Base-by-base conservation (phyloP, 2,888 invertebrate species). In the Plusia festucae region DNA sequence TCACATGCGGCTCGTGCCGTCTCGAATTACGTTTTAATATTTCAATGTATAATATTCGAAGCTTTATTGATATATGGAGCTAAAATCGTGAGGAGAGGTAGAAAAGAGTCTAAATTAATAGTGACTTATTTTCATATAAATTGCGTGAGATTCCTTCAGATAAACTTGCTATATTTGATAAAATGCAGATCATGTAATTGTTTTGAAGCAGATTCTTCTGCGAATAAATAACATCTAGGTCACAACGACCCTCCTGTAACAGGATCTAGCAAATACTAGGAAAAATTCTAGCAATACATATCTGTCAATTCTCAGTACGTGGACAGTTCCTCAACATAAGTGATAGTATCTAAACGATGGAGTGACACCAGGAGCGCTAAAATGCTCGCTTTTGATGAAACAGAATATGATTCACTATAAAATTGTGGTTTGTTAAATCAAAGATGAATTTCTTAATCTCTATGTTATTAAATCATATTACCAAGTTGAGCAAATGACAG, bases 281-380 rank as follows among this genome's bases (percentile, higher is more conserved):
- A 72, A 79, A 68, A 65, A 64, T 58, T 49, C 60, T 65, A 51
- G 74, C 58, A 78, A 76, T 70, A 80, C 75, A 77, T 82, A 77
- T 78, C 75, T 79, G 85, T 82, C 86, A 78, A 78, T 88, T 88
- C 85, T 68, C n/a, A 69, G 85, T 84, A 88, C 52, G 57, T 58
- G 65, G 77, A 73, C 71, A 77, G 83, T 89, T 81, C 79, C 79
- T 85, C 62, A 70, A 77, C 72, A 61, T 68, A 49, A 69, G 62
- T 70, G 86, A 89, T 88, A 77, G 34, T 71, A 89, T 87, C 83
- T 81, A 49, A 67, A 65, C 70, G 67, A 73, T 70, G 72, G 70
- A 76, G 65, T 62, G 63, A 67, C 65, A 72, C 70, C 68, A 15
- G 40, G 7, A n/a, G 40, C 40, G 40, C 40, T 40, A 40, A 40